Conservation (phyloP, 2,113 vertebrate genomes). For the Triplophysa siluroides region DNA sequence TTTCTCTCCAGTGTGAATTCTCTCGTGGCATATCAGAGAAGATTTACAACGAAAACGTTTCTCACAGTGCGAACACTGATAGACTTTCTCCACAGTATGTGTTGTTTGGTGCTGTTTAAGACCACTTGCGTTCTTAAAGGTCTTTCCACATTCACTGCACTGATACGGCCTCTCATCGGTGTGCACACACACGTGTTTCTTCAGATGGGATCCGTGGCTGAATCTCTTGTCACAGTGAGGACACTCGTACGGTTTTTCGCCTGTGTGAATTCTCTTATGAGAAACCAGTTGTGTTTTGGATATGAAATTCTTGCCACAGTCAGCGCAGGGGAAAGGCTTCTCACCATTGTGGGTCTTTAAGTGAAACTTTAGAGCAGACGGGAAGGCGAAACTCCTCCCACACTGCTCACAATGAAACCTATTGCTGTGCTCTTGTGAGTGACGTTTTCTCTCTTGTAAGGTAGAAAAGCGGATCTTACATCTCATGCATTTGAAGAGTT, state of each 20-base stretch:
- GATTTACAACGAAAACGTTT: no score
- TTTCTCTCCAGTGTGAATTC: no score
- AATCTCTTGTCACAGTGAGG: not conserved
- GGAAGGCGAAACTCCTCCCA: no score
- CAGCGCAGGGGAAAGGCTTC: constrained; percentile 18
- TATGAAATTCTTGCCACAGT: constrained; percentile 37
- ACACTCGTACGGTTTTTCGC: not conserved
- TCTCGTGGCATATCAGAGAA: no score
- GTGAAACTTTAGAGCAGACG: no score
- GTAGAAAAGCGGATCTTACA: no score
- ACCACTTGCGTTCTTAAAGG: not conserved
- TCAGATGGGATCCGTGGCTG: not conserved
- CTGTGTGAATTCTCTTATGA: constrained; percentile 31
- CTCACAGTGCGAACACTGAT: constrained; percentile 21
- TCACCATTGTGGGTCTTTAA: constrained; percentile 23
- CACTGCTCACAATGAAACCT: no score
- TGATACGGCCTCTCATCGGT: constrained; percentile 19
- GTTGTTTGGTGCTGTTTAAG: constrained; percentile 28
- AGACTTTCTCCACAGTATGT: constrained; percentile 18
- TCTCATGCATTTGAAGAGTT: no score
- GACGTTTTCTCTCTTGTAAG: no score
- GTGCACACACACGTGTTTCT: not conserved
- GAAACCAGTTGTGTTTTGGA: constrained; percentile 15
- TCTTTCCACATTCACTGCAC: constrained; percentile 46
- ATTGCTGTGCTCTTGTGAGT: no score